phyloP scores from a whole-genome alignment of 30 jellyfish, hydroid and myxozoan genomes.

The Cassiopea andromeda region DNA sequence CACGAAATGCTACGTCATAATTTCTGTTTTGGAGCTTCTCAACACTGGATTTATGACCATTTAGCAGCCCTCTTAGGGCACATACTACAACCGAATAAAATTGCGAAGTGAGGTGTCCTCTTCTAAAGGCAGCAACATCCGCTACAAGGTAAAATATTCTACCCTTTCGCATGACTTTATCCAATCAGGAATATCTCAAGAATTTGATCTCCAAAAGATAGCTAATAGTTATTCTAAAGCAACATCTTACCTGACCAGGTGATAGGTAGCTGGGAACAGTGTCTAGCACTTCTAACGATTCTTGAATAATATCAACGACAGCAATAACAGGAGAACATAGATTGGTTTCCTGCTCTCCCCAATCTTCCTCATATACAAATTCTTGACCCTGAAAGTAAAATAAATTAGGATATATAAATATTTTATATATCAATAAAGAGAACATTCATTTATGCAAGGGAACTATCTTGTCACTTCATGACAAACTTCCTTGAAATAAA shows the following conservation, averaged over 20 bases:
- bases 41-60: too few species aligned
- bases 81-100: too few species aligned
- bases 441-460: not conserved
- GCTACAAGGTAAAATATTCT: not conserved
- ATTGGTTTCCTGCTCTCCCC: conserved; percentile 85
- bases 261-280: conserved; percentile 33
- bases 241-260: conserved; percentile 64
- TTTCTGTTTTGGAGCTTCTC: not conserved
- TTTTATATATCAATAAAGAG: not conserved
- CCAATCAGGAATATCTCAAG: not conserved
- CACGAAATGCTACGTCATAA: not conserved
- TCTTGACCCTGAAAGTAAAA: conserved; percentile 54
- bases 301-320: conserved; percentile 18
- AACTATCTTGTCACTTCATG: not conserved
- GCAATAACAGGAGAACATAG: conserved; percentile 43
- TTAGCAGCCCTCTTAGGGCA: too few species aligned
- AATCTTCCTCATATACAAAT: conserved; percentile 70
- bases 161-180: not conserved
- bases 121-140: not conserved
- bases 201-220: not conserved
- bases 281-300: conserved; percentile 9
- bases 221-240: not conserved
- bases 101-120: not conserved
- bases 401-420: too few species aligned
- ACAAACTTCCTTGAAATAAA: not conserved